Evolutionary conservation across 2,113 vertebrate genomes (phyloP).

Genomic region (Crocuta crocuta): DNA sequence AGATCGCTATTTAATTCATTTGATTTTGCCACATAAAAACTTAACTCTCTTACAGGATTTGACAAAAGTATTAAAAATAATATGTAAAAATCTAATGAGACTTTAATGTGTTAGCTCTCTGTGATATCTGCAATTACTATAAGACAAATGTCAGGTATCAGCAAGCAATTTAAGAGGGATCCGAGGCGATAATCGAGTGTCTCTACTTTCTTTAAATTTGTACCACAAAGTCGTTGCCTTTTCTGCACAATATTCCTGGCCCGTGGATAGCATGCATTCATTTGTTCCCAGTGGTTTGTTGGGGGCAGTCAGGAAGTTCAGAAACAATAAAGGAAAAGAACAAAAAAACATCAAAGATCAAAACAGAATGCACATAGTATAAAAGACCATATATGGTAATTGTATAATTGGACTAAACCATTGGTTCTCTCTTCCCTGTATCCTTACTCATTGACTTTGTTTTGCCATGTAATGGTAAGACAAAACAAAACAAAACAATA

Average conservation of each 20-base stretch:
- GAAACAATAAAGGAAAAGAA: not conserved
- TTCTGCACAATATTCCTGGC: not conserved
- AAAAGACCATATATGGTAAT: not conserved
- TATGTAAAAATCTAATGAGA: slow-evolving; percentile 56
- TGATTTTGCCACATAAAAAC: slow-evolving; percentile 25
- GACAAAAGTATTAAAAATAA: slow-evolving; percentile 45
- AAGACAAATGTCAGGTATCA: slow-evolving; percentile 59
- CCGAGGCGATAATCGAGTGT: slow-evolving; percentile 1
- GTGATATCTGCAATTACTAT: slow-evolving; percentile 61
- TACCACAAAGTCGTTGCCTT: not conserved
- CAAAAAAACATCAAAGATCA: not conserved
- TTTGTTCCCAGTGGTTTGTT: not conserved
- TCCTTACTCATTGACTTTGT: not conserved
- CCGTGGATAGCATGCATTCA: not conserved
- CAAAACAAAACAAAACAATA: not conserved
- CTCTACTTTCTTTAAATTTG: slow-evolving; percentile 26
- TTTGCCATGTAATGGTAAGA: not conserved
- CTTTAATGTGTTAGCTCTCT: not conserved
- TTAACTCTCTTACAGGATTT: slow-evolving; percentile 1
- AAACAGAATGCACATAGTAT: not conserved
- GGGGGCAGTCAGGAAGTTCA: not conserved
- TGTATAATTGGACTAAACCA: not conserved
- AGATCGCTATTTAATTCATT: slow-evolving; percentile 38
- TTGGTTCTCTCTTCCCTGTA: not conserved
- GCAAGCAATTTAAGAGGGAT: slow-evolving; percentile 65